A percentile compares a stretch with the other conserved stretches of the same genome.
Conservation (phyloP, 2,888 invertebrate species). For the Lithophane semibrunnea region DNA sequence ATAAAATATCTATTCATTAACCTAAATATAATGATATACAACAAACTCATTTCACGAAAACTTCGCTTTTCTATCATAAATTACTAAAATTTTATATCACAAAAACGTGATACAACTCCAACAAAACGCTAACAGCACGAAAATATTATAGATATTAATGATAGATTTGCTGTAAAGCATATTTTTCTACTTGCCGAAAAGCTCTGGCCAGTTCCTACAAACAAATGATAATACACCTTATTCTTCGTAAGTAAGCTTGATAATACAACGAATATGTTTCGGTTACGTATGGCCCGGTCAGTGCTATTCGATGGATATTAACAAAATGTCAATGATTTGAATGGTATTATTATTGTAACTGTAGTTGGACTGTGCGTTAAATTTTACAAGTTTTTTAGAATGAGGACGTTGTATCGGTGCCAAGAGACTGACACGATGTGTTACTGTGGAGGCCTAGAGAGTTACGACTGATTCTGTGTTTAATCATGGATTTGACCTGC, state of each 20-base stretch:
- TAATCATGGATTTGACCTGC: constrained; percentile 25
- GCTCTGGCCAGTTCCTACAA: not conserved
- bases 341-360: constrained; percentile 64
- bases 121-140: constrained; percentile 49
- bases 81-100: constrained; percentile 54
- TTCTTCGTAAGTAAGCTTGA: not conserved
- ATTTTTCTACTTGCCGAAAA: constrained; percentile 33
- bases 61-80: constrained; percentile 27
- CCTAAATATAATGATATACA: constrained; percentile 13
- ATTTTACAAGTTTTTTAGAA: constrained; percentile 57
- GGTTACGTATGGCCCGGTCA: constrained; percentile 27
- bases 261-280: constrained; percentile 2
- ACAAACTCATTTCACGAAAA: constrained; percentile 15
- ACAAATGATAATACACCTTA: constrained; percentile 17
- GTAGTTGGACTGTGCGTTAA: constrained; percentile 55
- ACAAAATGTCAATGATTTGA: constrained; percentile 67
- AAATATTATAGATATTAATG: constrained; percentile 46
- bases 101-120: constrained; percentile 45
- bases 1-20: not conserved
- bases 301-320: constrained; percentile 57
- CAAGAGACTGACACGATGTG: constrained; percentile 6
- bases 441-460: constrained; percentile 3
- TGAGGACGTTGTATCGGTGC: constrained; percentile 48
- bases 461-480: constrained; percentile 25
- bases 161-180: constrained; percentile 52